Percentiles rank a stretch among this genome's conserved stretches.
phyloP scores from a whole-genome alignment of 2,113 vertebrate genomes.

The Oncorhynchus keta region DNA sequence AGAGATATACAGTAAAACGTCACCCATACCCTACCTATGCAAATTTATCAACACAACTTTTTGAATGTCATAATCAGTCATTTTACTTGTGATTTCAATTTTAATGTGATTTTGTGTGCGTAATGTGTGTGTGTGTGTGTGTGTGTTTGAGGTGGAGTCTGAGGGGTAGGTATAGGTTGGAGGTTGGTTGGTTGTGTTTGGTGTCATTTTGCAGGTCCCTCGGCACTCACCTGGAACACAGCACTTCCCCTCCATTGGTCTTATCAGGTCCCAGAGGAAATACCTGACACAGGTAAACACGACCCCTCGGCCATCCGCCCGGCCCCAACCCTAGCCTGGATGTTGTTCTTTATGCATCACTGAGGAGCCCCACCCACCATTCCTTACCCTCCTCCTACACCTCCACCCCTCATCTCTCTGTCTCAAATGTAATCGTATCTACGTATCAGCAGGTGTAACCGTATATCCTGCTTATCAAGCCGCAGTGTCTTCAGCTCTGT shows the following conservation, averaged over 20 bases:
- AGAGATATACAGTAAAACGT: no score
- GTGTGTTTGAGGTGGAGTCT: slow-evolving; percentile 42
- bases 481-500: slow-evolving; percentile 61
- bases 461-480: slow-evolving; percentile 63
- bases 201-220: slow-evolving; percentile 70
- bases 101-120: no score
- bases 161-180: not conserved
- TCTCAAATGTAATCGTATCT: slow-evolving; percentile 72
- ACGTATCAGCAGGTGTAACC: slow-evolving; percentile 72
- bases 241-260: slow-evolving; percentile 75
- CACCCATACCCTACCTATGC: no score
- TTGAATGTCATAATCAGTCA: no score
- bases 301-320: slow-evolving; percentile 70
- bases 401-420: slow-evolving; percentile 49
- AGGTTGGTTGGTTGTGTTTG: slow-evolving; percentile 42
- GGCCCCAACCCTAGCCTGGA: slow-evolving; percentile 33
- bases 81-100: no score
- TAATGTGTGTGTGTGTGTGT: not conserved
- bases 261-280: slow-evolving; percentile 81
- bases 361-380: slow-evolving; percentile 39
- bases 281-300: slow-evolving; percentile 80
- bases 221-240: slow-evolving; percentile 81
- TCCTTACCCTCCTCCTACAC: slow-evolving; percentile 3
- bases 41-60: no score
- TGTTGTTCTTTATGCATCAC: slow-evolving; percentile 64